Percentiles rank a stretch among this genome's conserved stretches.
These are phyloP conservation scores for Drosophila chauvacae DNA, from an alignment of 1,140 invertebrate genomes.

Conservation along the genomic window DNA sequence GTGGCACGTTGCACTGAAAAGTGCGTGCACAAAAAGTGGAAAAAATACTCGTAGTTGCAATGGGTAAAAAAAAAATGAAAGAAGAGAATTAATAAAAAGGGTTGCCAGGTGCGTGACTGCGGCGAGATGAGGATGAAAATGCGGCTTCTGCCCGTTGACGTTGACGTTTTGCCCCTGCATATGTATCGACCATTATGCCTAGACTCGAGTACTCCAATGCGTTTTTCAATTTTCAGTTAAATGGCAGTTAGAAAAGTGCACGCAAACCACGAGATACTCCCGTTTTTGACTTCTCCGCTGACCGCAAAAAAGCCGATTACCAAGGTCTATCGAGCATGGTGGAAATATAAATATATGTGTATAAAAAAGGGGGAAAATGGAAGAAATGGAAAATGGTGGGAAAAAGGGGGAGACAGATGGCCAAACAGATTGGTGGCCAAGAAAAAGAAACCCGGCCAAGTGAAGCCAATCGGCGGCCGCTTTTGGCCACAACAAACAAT, in stretches of 20 bases:
- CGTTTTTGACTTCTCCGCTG: constrained; percentile 31
- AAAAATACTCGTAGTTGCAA: background rate
- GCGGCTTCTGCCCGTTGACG: constrained; percentile 30
- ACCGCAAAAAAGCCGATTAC: constrained; percentile 52
- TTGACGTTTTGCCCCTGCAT: constrained; percentile 24
- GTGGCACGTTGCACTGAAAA: constrained; percentile 41
- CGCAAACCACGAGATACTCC: constrained; percentile 49
- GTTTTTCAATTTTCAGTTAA: constrained; percentile 69
- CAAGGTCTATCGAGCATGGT: constrained; percentile 56
- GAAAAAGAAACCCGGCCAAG: constrained; percentile 18
- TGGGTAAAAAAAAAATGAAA: constrained; percentile 4
- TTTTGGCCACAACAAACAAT: constrained; percentile 49
- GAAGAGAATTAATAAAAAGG: constrained; percentile 18
- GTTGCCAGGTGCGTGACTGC: constrained; percentile 46
- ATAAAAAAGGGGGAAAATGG: constrained; percentile 2
- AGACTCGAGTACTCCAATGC: constrained; percentile 11
- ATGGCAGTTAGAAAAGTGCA: constrained; percentile 59
- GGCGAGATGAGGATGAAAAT: constrained; percentile 27
- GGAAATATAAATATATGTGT: background rate
- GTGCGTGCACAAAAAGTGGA: constrained; percentile 37
- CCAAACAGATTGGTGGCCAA: constrained; percentile 34
- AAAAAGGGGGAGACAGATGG: constrained; percentile 19
- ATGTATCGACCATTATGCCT: background rate
- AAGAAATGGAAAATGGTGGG: background rate
- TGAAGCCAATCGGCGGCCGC: constrained; percentile 47